Base-by-base conservation (phyloP, 2,888 invertebrate genomes). In the Enchytraeus crypticus region DNA sequence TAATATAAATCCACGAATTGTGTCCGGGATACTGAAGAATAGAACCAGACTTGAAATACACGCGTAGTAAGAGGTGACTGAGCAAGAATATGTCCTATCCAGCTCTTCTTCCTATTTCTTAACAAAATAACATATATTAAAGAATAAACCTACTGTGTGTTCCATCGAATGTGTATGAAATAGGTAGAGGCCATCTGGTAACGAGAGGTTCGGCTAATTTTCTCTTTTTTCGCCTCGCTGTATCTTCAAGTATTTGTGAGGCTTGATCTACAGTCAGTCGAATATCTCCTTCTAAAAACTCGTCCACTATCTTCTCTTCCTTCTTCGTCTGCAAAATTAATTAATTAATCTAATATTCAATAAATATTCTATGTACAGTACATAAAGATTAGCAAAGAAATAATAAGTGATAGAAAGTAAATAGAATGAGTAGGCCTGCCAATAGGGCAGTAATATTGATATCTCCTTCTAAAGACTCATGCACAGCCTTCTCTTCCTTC, bases 171-270 rank as follows among this genome's bases (percentile, higher is more conserved):
- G 65, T 59, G 61, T 72, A 75, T 2, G 72, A 69, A 5, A 76
- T 74, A 2, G 76, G 75, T 1, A 74, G 64, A 3, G 67, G 60
- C 76, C 76, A 76, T 8, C 68, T 62, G 32, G 69, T 68, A 29
- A 67, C 61, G 26, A 63, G 54, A 5, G 69, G 64, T n/a, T 70
- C 69, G 26, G 70, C 67, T 51, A 74, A 62, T 56, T 74, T 74
- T 27, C 74, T 64, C 38, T 66, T 67, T 23, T 46, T 51, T 3
- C 69, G 49, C 43, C 54, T 32, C 47, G 32, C 34, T 11, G 46
- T n/a, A n/a, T 27, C 23, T 8, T 57, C n/a, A 56, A 65, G 53
- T 11, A 68, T 21, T 53, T 64, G 53, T 49, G 58, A 38, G 2
- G 65, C 64, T 51, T 68, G 68, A 33, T 54, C 43, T 29, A 63